Percentiles rank a stretch among this genome's conserved stretches.
phyloP scores from a whole-genome alignment of 2,797 vertebrate species.

The Diplodus sargus region DNA sequence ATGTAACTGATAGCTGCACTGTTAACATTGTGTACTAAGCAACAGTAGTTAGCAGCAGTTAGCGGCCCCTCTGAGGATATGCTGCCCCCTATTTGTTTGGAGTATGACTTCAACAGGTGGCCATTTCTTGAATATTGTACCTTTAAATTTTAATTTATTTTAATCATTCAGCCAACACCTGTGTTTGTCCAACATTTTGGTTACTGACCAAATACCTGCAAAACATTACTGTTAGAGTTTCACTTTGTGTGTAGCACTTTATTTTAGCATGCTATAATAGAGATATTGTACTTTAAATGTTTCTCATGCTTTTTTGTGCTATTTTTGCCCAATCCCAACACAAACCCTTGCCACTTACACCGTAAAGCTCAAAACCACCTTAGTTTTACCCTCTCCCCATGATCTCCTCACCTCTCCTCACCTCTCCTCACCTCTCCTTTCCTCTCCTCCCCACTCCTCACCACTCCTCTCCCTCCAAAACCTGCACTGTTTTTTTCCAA shows the following conservation, averaged over 20 bases:
- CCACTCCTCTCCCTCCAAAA: constrained; percentile 22
- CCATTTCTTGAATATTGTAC: too few relatives aligned
- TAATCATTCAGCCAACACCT: background rate
- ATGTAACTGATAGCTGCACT: too few relatives aligned
- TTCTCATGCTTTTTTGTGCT: constrained; percentile 35
- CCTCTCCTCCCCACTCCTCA: too few relatives aligned
- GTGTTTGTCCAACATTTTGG: background rate
- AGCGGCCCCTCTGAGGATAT: too few relatives aligned
- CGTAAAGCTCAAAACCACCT: constrained; percentile 35
- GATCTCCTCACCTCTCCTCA: constrained; percentile 12
- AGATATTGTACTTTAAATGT: constrained; percentile 8
- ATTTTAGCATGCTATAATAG: background rate
- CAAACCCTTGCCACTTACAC: constrained; percentile 32
- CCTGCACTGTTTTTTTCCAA: constrained; percentile 14
- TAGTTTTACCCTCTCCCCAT: constrained; percentile 22
- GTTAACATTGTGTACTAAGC: too few relatives aligned
- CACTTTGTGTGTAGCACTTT: background rate
- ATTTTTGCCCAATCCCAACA: constrained; percentile 32
- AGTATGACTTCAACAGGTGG: too few relatives aligned
- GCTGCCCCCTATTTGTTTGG: too few relatives aligned
- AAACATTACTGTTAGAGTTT: background rate
- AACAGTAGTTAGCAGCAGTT: too few relatives aligned
- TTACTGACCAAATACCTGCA: background rate
- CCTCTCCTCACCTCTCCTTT: constrained; percentile 11
- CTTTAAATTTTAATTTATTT: background rate